Evolutionary conservation across 2,797 vertebrate genomes (phyloP).

Genomic region (Pelodytes ibericus): DNA sequence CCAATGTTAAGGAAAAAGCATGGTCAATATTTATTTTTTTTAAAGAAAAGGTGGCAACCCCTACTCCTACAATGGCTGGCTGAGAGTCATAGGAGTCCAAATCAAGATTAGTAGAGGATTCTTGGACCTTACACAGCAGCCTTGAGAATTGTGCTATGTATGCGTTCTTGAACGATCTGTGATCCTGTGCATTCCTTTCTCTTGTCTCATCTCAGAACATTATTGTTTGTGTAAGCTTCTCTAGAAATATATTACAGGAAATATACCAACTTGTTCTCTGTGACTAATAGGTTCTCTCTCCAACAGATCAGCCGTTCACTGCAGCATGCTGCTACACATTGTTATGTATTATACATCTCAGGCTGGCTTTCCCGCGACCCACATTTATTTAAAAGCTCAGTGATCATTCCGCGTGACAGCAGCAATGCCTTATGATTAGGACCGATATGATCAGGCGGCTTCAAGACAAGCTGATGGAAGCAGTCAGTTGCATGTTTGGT

Average conservation of each 20-base stretch:
- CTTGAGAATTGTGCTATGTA: too few relatives aligned
- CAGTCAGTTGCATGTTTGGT: constrained; percentile 7
- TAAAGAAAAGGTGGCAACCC: too few relatives aligned
- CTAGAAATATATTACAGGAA: constrained; percentile 34
- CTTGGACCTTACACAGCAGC: too few relatives aligned
- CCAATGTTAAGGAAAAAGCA: too few relatives aligned
- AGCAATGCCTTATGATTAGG: constrained; percentile 49
- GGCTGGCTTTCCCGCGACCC: constrained; percentile 32
- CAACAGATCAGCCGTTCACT: constrained; percentile 27
- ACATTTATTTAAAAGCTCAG: constrained; percentile 42
- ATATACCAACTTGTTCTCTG: constrained; percentile 23
- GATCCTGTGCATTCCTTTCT: too few relatives aligned
- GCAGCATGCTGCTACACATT: constrained; percentile 21
- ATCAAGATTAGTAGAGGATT: too few relatives aligned
- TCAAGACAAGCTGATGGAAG: constrained; percentile 12
- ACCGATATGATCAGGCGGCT: constrained; percentile 31
- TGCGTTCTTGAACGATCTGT: too few relatives aligned
- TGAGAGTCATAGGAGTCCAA: too few relatives aligned
- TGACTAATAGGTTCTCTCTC: constrained; percentile 35
- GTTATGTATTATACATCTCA: constrained; percentile 45
- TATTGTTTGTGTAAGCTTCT: constrained; percentile 18
- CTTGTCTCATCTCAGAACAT: neutral
- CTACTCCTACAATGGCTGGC: too few relatives aligned
- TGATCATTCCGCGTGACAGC: constrained; percentile 42
- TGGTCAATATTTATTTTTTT: too few relatives aligned